A percentile compares a stretch with the other conserved stretches of the same genome.
phyloP scores from a whole-genome alignment of 2,888 invertebrate species.

The Pseudococcus viburni region DNA sequence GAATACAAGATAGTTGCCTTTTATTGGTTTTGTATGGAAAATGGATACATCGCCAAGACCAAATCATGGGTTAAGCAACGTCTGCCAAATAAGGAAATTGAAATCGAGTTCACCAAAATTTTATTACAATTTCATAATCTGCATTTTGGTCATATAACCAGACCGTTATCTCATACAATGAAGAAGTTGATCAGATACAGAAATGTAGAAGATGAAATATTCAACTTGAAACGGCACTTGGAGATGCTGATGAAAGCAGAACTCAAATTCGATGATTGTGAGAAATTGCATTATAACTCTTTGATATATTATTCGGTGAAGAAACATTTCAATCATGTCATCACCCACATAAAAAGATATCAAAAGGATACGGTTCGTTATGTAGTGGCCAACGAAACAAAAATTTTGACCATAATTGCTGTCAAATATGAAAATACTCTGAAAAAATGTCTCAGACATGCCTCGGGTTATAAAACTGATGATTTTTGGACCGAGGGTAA shows the following conservation, averaged over 20 bases:
- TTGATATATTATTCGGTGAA: not conserved
- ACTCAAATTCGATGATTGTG: not conserved
- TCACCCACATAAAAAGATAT: not conserved
- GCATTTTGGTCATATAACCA: not conserved
- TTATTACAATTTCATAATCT: not conserved
- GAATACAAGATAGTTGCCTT: not conserved
- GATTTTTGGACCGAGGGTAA: too few relatives aligned
- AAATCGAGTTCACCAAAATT: not conserved
- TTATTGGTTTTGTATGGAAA: not conserved
- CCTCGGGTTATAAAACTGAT: too few relatives aligned
- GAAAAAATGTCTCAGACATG: too few relatives aligned
- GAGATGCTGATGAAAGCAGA: not conserved
- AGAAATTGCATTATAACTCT: not conserved
- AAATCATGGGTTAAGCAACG: not conserved
- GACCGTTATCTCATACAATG: not conserved
- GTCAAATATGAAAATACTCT: not conserved
- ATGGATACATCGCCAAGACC: not conserved
- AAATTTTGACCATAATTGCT: not conserved
- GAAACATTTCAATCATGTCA: not conserved
- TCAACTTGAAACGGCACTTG: not conserved
- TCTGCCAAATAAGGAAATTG: not conserved
- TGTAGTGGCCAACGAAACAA: not conserved
- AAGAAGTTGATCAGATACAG: not conserved
- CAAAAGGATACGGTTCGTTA: not conserved
- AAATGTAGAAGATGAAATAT: not conserved